Conservation (phyloP, 2,888 invertebrate genomes). For the Julus scanicus region DNA sequence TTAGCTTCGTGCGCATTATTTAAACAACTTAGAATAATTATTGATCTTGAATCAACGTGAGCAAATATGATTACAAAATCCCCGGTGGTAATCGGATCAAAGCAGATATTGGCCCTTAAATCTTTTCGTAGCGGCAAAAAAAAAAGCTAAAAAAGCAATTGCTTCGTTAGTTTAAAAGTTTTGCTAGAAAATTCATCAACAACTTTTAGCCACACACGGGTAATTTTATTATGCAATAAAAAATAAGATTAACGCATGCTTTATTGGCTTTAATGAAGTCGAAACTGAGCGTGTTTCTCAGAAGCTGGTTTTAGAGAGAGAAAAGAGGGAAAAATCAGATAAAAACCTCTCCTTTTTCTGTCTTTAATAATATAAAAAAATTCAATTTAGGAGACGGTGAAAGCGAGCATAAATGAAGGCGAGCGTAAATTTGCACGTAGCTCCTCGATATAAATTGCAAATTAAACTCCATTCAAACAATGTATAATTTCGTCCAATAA, state of each 20-base stretch:
- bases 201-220: background rate
- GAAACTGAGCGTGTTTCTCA: conserved; percentile 40
- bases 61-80: conserved; percentile 37
- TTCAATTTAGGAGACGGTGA: conserved; percentile 49
- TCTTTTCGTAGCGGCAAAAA: background rate
- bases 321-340: conserved; percentile 22
- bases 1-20: conserved; percentile 40
- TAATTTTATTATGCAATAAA: conserved; percentile 43
- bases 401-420: conserved; percentile 37
- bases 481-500: conserved; percentile 51
- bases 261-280: conserved; percentile 45
- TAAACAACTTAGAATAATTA: conserved; percentile 45
- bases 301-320: background rate
- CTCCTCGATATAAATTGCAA: conserved; percentile 51
- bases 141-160: conserved; percentile 6
- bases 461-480: conserved; percentile 52
- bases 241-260: conserved; percentile 47
- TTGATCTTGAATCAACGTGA: conserved; percentile 47
- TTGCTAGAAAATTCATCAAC: conserved; percentile 17
- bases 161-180: conserved; percentile 45
- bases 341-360: conserved; percentile 47
- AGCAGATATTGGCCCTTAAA: conserved; percentile 44
- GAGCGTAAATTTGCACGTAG: conserved; percentile 50
- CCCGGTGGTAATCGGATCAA: conserved; percentile 30
- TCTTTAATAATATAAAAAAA: conserved; percentile 44